A percentile compares a stretch with the other conserved stretches of the same genome.
Evolutionary conservation across 2,888 invertebrate genomes (phyloP).

Genomic region (Hydraecia micacea): DNA sequence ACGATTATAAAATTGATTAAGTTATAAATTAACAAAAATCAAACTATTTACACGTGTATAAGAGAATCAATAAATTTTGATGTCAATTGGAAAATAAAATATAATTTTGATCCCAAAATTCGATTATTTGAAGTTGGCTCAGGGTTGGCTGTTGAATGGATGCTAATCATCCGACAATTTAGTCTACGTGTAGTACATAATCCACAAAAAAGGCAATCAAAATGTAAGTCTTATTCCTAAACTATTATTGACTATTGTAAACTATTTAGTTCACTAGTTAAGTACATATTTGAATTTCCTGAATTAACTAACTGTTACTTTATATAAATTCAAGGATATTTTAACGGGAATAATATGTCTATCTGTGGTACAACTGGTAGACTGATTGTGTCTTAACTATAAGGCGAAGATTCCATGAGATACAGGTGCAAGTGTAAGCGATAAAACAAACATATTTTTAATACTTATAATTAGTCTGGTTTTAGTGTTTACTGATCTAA

Average conservation of each 20-base stretch:
- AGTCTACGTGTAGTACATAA: slow-evolving; percentile 49
- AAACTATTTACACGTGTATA: slow-evolving; percentile 65
- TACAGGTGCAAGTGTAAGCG: slow-evolving; percentile 61
- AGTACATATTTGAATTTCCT: slow-evolving; percentile 81
- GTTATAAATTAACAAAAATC: slow-evolving; percentile 30
- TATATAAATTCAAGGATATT: slow-evolving; percentile 67
- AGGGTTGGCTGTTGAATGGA: slow-evolving; percentile 36
- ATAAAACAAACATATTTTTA: slow-evolving; percentile 44
- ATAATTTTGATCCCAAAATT: slow-evolving; percentile 86
- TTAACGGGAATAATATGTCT: slow-evolving; percentile 66
- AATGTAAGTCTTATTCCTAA: slow-evolving; percentile 75
- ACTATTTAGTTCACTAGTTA: slow-evolving; percentile 82
- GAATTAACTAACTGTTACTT: slow-evolving; percentile 71
- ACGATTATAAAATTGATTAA: slow-evolving; percentile 13
- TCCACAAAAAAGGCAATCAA: slow-evolving; percentile 67
- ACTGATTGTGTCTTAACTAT: slow-evolving; percentile 63
- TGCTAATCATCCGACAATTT: slow-evolving; percentile 31
- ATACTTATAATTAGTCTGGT: slow-evolving; percentile 41
- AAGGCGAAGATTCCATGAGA: slow-evolving; percentile 58
- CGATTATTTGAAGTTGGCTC: slow-evolving; percentile 54
- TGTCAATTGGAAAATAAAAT: slow-evolving; percentile 71
- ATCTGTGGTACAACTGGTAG: slow-evolving; percentile 62
- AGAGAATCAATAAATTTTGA: slow-evolving; percentile 72
- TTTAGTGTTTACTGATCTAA: slow-evolving; percentile 72
- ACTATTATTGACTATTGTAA: slow-evolving; percentile 81